Evolutionary conservation across 2,797 vertebrate species (phyloP).

Genomic region (Scolopax bukidnonensis): DNA sequence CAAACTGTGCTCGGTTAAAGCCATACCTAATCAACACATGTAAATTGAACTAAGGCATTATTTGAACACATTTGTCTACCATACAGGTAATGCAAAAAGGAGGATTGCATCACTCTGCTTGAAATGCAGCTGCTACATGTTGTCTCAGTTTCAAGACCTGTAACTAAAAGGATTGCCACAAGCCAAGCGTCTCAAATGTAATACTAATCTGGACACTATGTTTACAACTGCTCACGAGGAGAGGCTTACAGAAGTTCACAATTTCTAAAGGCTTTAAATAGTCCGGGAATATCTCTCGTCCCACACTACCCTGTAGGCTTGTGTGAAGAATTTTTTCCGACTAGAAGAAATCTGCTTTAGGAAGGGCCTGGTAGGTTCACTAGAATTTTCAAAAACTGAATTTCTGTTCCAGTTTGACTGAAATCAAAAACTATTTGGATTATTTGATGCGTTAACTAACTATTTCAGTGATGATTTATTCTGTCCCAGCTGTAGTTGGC

Average conservation of each 20-base stretch:
- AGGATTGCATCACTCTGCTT: not conserved
- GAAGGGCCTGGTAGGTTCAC: not conserved
- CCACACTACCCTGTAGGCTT: not conserved
- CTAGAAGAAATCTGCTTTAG: not conserved
- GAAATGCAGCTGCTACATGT: not conserved
- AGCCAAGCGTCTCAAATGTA: not conserved
- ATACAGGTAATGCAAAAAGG: not conserved
- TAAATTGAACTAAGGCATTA: not conserved
- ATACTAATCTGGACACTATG: not conserved
- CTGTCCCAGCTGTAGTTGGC: not conserved
- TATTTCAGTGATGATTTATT: not conserved
- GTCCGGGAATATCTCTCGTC: not conserved
- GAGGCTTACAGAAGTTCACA: not conserved
- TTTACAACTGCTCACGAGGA: not conserved
- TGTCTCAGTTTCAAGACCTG: not conserved
- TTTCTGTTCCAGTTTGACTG: not conserved
- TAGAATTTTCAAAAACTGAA: not conserved
- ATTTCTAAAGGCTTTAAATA: not conserved
- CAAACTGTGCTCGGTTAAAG: not conserved
- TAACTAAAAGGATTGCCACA: rapidly evolving
- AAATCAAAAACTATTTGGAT: not conserved
- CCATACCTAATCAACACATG: not conserved
- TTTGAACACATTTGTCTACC: not conserved
- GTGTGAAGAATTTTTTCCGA: not conserved
- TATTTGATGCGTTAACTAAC: not conserved